Conservation (phyloP, 2,888 invertebrate species). For the Lasioglossum oenotherae region DNA sequence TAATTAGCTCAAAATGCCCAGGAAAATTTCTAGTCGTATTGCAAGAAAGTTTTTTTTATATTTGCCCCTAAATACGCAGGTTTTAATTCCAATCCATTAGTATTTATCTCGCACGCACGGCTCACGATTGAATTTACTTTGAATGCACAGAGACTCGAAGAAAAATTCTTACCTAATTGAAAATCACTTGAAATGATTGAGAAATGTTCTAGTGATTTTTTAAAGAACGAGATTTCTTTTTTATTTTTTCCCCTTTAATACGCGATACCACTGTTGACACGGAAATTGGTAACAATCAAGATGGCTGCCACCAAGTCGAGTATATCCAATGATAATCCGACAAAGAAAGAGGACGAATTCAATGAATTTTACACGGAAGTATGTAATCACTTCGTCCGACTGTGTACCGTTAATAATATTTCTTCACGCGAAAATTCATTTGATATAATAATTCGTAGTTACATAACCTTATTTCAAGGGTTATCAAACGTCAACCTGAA, state of each 20-base stretch:
- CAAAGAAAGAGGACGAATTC: constrained; percentile 89
- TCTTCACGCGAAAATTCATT: background rate
- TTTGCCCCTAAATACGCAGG: background rate
- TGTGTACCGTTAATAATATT: constrained; percentile 17
- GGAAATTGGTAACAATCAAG: constrained; percentile 72
- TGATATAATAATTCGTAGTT: constrained; percentile 42
- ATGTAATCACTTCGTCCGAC: constrained; percentile 77
- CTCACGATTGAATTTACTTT: background rate
- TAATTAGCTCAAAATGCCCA: background rate
- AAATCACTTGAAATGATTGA: background rate
- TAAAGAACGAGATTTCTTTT: background rate
- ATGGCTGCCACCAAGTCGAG: constrained; percentile 83
- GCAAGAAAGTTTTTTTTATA: background rate
- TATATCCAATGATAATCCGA: constrained; percentile 79
- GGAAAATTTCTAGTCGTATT: background rate
- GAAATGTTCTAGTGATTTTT: constrained; percentile 7
- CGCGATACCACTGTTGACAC: constrained; percentile 46
- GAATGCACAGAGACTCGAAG: background rate
- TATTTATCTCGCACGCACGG: background rate
- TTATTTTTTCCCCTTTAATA: constrained; percentile 22
- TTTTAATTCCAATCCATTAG: background rate
- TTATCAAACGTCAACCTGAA: constrained; percentile 61
- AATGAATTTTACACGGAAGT: constrained; percentile 94
- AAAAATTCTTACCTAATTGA: background rate
- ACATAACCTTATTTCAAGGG: constrained; percentile 47